Conservation (phyloP, 30 jellyfish, hydroid and myxozoan species). For the Sanderia malayensis region DNA sequence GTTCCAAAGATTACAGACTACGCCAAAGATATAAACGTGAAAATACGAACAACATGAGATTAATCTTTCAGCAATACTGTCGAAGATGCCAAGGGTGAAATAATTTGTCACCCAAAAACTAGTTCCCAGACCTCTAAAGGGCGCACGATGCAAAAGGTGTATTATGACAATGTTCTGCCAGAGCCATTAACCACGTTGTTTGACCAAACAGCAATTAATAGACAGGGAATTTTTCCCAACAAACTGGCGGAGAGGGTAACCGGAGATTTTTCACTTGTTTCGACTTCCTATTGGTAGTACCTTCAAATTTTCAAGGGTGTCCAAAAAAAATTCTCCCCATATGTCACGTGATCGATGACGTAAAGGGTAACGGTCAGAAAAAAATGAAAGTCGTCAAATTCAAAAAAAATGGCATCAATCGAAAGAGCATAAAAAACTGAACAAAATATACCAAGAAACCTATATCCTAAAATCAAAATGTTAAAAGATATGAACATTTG, state of each 20-base stretch:
- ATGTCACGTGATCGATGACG: slow-evolving; percentile 16
- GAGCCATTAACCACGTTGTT: too few relatives aligned
- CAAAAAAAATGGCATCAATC: not conserved
- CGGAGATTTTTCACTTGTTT: slow-evolving; percentile 9
- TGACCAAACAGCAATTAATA: too few relatives aligned
- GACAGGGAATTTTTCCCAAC: slow-evolving; percentile 14
- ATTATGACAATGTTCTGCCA: slow-evolving; percentile 51
- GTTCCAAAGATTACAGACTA: too few relatives aligned
- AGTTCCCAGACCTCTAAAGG: too few relatives aligned
- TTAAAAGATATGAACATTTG: not conserved
- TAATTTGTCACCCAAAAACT: too few relatives aligned
- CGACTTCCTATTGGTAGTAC: slow-evolving; percentile 7
- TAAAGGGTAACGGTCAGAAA: not conserved
- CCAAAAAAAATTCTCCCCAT: not conserved
- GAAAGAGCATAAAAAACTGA: not conserved
- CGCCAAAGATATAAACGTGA: too few relatives aligned
- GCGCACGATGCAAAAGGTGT: too few relatives aligned
- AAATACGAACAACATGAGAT: too few relatives aligned
- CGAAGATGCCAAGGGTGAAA: too few relatives aligned
- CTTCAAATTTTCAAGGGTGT: slow-evolving; percentile 18
- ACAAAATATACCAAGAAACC: not conserved
- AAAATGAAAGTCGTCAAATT: slow-evolving; percentile 2
- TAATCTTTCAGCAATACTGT: too few relatives aligned
- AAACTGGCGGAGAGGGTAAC: slow-evolving; percentile 17
- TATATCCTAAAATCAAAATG: not conserved